These are phyloP conservation scores for Coleophora flavipennella DNA, from an alignment of 2,888 invertebrate genomes.

Conservation along the genomic window DNA sequence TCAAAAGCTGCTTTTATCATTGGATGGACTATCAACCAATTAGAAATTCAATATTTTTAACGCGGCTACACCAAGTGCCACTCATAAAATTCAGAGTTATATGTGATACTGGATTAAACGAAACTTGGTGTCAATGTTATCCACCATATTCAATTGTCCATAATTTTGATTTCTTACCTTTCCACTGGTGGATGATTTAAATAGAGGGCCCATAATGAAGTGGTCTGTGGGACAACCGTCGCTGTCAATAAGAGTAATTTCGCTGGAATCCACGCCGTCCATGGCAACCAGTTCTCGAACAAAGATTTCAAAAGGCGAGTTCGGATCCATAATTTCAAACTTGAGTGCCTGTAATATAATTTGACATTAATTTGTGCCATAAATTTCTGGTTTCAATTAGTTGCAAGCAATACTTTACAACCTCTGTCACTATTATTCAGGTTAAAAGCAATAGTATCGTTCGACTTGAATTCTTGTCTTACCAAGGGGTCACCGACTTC, in stretches of 20 bases:
- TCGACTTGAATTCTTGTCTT: conserved; percentile 14
- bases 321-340: conserved; percentile 93
- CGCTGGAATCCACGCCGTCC: conserved; percentile 94
- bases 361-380: background rate
- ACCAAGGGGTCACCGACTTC: conserved; percentile 93
- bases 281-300: conserved; percentile 94
- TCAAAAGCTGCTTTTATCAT: too few relatives aligned
- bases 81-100: too few relatives aligned
- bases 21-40: too few relatives aligned
- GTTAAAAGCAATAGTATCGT: background rate
- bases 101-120: too few relatives aligned
- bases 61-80: too few relatives aligned
- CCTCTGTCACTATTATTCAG: too few relatives aligned
- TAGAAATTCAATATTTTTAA: too few relatives aligned
- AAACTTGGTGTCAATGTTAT: too few relatives aligned
- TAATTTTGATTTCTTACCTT: conserved; percentile 72
- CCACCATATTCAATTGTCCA: too few relatives aligned
- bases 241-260: conserved; percentile 92
- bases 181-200: conserved; percentile 84
- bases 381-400: too few relatives aligned
- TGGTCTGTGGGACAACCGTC: conserved; percentile 95
- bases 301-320: conserved; percentile 96
- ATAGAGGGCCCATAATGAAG: conserved; percentile 93
- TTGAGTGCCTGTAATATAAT: conserved; percentile 78
- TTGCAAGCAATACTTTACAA: too few relatives aligned